Evolutionary conservation across 2,888 invertebrate species (phyloP).

Genomic region (Papilio gigon): DNA sequence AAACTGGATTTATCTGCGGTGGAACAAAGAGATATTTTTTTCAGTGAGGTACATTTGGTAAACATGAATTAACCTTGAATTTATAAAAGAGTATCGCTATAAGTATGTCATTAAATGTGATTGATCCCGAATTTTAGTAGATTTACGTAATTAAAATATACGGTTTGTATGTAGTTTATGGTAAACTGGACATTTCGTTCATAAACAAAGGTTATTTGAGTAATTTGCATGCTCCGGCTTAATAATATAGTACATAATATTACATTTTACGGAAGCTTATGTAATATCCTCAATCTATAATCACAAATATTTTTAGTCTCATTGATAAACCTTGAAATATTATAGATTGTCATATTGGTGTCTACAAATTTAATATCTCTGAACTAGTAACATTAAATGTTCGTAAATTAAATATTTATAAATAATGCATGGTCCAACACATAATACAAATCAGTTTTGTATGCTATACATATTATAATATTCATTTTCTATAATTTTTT

Average conservation of each 20-base stretch:
- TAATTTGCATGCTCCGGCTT: constrained; percentile 42
- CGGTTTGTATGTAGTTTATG: constrained; percentile 1
- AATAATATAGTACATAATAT: constrained; percentile 29
- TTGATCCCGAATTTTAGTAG: constrained; percentile 14
- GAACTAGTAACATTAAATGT: constrained; percentile 4
- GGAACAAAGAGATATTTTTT: constrained; percentile 85
- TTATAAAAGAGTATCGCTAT: constrained; percentile 40
- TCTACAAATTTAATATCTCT: neutral
- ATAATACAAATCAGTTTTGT: too few species aligned
- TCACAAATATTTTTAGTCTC: constrained; percentile 17
- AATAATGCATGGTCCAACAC: neutral
- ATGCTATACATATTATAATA: too few species aligned
- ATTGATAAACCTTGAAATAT: constrained; percentile 11
- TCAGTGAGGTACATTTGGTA: constrained; percentile 84
- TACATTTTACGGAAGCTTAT: constrained; percentile 36
- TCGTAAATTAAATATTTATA: neutral
- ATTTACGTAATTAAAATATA: constrained; percentile 17
- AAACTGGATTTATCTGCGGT: constrained; percentile 81
- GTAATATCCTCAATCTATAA: constrained; percentile 33
- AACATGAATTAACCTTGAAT: constrained; percentile 77
- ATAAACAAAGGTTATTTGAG: constrained; percentile 52
- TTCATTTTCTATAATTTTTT: too few species aligned
- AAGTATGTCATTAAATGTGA: constrained; percentile 35
- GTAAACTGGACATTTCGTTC: constrained; percentile 28
- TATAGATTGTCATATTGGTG: neutral